A percentile compares a stretch with the other conserved stretches of the same genome.
phyloP scores from a whole-genome alignment of 2,797 vertebrate species.

The Podargus strigoides region DNA sequence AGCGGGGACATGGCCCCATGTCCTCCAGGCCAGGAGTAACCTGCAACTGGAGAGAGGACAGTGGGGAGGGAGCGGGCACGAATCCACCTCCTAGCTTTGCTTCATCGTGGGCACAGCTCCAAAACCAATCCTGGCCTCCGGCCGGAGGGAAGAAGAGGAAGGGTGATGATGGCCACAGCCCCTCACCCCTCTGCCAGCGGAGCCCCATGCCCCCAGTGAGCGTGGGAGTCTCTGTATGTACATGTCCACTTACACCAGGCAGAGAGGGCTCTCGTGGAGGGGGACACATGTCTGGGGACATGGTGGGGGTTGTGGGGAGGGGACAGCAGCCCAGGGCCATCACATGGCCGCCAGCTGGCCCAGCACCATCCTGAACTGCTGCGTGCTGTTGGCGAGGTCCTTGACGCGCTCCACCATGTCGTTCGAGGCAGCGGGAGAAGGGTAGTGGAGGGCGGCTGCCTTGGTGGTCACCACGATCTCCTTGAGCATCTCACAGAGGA shows the following conservation, averaged over 20 bases:
- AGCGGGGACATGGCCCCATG: rapidly evolving
- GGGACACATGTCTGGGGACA: not conserved
- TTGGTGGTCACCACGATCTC: conserved; percentile 94
- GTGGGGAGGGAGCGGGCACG: rapidly evolving
- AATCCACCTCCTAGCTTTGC: not conserved
- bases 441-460: conserved; percentile 90
- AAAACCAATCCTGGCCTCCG: not conserved
- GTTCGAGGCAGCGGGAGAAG: conserved; percentile 81
- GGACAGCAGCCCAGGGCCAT: not conserved
- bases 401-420: conserved; percentile 93
- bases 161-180: not conserved
- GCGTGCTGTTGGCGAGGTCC: conserved; percentile 88
- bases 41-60: not conserved
- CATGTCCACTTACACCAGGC: not conserved
- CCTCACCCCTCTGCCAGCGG: not conserved
- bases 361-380: conserved; percentile 90
- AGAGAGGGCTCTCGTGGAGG: not conserved
- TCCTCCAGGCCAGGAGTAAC: not conserved
- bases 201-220: not conserved
- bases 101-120: not conserved
- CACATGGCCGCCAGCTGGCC: conserved; percentile 88
- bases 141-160: not conserved
- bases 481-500: conserved; percentile 92
- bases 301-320: not conserved
- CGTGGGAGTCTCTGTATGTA: conserved; percentile 11